Conservation (phyloP, 2,797 vertebrate species). For the Gymnoscopelus microlampas region DNA sequence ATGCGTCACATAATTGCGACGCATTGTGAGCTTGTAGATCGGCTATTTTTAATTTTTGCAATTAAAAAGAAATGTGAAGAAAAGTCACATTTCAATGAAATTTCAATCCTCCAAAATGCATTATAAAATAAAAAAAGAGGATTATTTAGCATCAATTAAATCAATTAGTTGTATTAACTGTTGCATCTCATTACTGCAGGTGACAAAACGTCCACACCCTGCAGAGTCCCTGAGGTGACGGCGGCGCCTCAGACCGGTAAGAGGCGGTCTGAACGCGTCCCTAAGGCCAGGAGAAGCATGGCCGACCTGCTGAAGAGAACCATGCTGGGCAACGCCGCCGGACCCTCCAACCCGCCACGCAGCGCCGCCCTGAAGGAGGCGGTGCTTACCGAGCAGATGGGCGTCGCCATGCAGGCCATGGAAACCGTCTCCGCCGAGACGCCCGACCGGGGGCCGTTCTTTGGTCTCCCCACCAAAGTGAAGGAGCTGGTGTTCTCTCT, state of each 20-base stretch:
- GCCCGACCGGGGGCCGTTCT: conserved; percentile 92
- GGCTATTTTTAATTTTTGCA: too few species aligned
- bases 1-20: too few species aligned
- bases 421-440: conserved; percentile 72
- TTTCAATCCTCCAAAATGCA: too few species aligned
- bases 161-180: too few species aligned
- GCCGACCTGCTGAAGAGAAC: conserved; percentile 88
- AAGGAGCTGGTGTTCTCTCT: conserved; percentile 87
- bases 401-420: conserved; percentile 82
- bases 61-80: too few species aligned
- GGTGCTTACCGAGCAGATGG: conserved; percentile 87
- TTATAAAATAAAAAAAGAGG: too few species aligned
- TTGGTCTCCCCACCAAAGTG: conserved; percentile 93
- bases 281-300: conserved; percentile 80
- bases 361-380: conserved; percentile 83
- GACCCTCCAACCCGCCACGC: conserved; percentile 78
- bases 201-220: conserved; percentile 43
- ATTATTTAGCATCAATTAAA: too few species aligned
- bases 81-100: too few species aligned
- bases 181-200: conserved; percentile 1
- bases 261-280: conserved; percentile 16
- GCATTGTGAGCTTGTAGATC: too few species aligned
- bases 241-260: too few species aligned
- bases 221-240: not conserved
- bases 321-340: conserved; percentile 88